Evolutionary conservation across 2,888 invertebrate genomes (phyloP), one percentile per base, ranked within the genome.

Genomic region (Omphaloscelis lunosa): DNA sequence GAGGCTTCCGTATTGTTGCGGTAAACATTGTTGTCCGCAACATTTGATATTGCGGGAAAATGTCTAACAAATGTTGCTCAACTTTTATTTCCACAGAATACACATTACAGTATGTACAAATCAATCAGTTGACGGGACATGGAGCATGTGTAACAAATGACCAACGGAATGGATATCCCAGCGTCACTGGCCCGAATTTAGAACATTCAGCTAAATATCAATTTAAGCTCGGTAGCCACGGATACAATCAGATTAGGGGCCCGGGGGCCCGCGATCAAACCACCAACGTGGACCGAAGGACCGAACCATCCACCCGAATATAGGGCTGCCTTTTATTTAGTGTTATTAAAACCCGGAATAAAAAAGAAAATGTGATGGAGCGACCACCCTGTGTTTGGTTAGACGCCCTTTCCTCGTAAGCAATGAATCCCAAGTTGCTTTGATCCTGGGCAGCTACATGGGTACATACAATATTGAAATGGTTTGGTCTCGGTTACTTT

Each of bases 151-250:
- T 69, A 75, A 85, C 63, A 73, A 83, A 83, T 72, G 51, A 76
- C 63, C 39, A 48, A 70, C 75, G 41, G 34, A 75, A 74, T 78
- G 48, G 73, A 71, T 65, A 58, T 12, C 23, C 51, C 8, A 20
- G 20, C 51, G 9, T 51, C 69, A 72, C 51, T 79, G 39, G 29
- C 51, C 70, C 39, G n/a, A 76, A 77, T 84, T 78, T 71, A 74
- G 65, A 68, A 75, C 77, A 82, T 83, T 82, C 76, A 59, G 72
- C 72, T 80, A 84, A 85, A 89, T 77, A 80, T 80, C 77, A 81
- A 86, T 88, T 87, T 79, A 75, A 72, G 59, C 80, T 77, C 63
- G 72, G 61, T 58, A 59, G 66, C 82, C 76, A 67, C 75, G 65
- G 62, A 81, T 79, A 84, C 78, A 84, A 85, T 82, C 80, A 61